phyloP scores from a whole-genome alignment of 2,888 invertebrate genomes.

The Orthonevra nobilis region DNA sequence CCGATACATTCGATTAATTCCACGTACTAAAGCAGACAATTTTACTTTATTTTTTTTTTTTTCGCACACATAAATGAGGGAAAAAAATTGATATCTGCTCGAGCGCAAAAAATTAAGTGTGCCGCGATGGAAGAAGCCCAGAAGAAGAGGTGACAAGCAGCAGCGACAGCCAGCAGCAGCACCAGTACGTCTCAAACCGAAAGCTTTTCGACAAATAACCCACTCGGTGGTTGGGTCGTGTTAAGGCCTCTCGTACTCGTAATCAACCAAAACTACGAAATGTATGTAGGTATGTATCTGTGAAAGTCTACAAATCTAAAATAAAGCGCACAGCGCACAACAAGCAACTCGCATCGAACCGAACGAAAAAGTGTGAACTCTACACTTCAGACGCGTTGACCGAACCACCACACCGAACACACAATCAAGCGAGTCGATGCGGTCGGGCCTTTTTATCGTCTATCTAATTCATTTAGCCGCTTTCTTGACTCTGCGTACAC shows the following conservation, averaged over 20 bases:
- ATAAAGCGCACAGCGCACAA: constrained; percentile 40
- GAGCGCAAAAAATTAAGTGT: constrained; percentile 41
- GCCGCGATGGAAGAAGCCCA: constrained; percentile 61
- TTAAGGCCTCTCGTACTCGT: constrained; percentile 56
- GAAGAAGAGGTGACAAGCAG: constrained; percentile 56
- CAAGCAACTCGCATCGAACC: constrained; percentile 32
- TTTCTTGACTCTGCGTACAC: constrained; percentile 51
- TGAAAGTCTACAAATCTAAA: constrained; percentile 58
- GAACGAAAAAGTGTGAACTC: constrained; percentile 19
- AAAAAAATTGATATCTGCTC: constrained; percentile 23
- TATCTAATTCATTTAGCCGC: constrained; percentile 51
- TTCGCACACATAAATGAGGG: background rate
- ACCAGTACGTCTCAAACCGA: constrained; percentile 78
- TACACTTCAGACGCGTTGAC: constrained; percentile 25
- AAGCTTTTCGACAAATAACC: constrained; percentile 79
- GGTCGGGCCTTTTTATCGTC: too few species aligned
- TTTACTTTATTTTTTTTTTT: too few species aligned
- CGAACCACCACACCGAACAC: constrained; percentile 9
- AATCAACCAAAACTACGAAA: constrained; percentile 24
- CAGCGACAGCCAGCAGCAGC: too few species aligned
- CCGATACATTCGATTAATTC: constrained; percentile 32
- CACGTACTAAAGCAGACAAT: constrained; percentile 25
- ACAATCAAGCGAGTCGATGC: constrained; percentile 57
- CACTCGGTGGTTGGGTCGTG: constrained; percentile 61
- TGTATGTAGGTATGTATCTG: constrained; percentile 39